phyloP scores from a whole-genome alignment of 1,140 invertebrate species.

The Hestina assimilis region DNA sequence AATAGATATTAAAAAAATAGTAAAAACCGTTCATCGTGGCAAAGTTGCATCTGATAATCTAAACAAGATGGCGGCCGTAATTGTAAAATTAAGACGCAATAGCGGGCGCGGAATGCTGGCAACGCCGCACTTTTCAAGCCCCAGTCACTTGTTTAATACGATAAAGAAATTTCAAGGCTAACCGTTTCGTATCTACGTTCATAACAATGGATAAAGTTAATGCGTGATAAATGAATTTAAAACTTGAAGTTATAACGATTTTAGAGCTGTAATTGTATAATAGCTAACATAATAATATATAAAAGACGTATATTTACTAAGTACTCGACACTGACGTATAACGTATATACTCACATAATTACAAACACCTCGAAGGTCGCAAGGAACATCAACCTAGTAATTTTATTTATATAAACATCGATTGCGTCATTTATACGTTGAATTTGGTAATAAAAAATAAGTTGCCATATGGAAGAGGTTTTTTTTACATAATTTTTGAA shows the following conservation, averaged over 20 bases:
- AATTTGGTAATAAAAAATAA: too few relatives aligned
- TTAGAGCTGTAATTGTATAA: neutral
- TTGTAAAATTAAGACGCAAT: constrained; percentile 71
- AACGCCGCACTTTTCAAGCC: constrained; percentile 59
- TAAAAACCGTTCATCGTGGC: constrained; percentile 16
- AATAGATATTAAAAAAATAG: constrained; percentile 3
- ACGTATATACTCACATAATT: too few relatives aligned
- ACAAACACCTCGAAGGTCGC: too few relatives aligned
- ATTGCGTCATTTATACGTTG: too few relatives aligned
- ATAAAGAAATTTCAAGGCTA: constrained; percentile 76
- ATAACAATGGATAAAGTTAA: constrained; percentile 62
- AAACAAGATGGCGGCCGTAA: constrained; percentile 66
- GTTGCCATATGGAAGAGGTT: too few relatives aligned
- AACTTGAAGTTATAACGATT: neutral
- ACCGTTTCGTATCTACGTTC: constrained; percentile 53
- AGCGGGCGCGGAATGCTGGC: constrained; percentile 55
- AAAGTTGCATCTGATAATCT: constrained; percentile 36
- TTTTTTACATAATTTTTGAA: too few relatives aligned
- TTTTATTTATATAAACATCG: too few relatives aligned
- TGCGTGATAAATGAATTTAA: constrained; percentile 29
- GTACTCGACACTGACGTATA: neutral
- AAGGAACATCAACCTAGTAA: too few relatives aligned
- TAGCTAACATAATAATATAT: neutral
- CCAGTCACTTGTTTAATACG: constrained; percentile 56
- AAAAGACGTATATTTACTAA: neutral